Conservation (phyloP, 2,797 vertebrate species). For the Acropternis orthonyx region DNA sequence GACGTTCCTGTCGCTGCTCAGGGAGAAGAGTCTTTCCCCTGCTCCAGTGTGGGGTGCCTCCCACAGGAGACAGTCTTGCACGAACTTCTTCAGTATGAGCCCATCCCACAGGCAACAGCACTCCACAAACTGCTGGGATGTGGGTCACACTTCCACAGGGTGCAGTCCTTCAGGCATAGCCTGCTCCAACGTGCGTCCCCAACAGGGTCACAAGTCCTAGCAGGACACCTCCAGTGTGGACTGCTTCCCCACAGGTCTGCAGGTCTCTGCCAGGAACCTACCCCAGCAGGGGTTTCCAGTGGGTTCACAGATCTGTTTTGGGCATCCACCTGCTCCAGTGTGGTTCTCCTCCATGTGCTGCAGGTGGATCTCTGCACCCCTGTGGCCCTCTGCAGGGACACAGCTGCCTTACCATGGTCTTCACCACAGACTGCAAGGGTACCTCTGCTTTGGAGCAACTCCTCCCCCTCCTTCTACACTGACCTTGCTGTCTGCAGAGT, state of each 20-base stretch:
- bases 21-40: neutral
- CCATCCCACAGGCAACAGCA: neutral
- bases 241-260: neutral
- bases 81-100: neutral
- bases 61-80: neutral
- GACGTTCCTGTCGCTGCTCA: neutral
- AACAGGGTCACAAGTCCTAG: neutral
- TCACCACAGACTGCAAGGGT: rapidly evolving
- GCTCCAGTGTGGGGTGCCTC: neutral
- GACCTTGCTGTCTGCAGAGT: neutral
- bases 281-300: neutral
- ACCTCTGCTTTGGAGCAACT: neutral
- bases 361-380: neutral
- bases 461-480: neutral
- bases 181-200: rapidly evolving
- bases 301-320: neutral
- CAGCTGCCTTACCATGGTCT: neutral
- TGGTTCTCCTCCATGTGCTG: neutral
- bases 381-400: neutral
- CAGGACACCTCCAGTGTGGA: neutral
- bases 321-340: neutral
- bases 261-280: neutral
- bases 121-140: neutral
- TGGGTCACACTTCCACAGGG: neutral
- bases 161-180: neutral